Conservation (phyloP, 1,140 invertebrate species). For the Ephestia elutella region DNA sequence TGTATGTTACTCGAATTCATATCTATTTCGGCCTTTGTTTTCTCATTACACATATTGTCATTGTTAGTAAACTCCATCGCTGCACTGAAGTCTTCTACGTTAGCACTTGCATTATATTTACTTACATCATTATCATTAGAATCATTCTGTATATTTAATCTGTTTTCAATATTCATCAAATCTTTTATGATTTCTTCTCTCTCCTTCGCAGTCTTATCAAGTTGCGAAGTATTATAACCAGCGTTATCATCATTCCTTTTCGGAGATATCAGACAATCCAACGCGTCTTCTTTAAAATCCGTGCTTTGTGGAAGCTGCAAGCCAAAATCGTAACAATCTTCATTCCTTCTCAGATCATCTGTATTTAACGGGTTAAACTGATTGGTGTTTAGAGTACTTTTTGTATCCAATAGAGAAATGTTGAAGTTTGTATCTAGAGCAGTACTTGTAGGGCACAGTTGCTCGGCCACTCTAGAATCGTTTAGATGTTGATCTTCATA, state of each 20-base stretch:
- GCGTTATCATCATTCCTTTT: slow-evolving; percentile 40
- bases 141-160: slow-evolving; percentile 32
- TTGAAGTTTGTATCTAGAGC: slow-evolving; percentile 56
- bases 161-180: slow-evolving; percentile 60
- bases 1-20: slow-evolving; percentile 26
- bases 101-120: slow-evolving; percentile 15
- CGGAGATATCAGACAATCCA: slow-evolving; percentile 57
- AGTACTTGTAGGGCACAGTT: slow-evolving; percentile 52
- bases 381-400: slow-evolving; percentile 29
- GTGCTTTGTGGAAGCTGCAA: slow-evolving; percentile 45
- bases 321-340: slow-evolving; percentile 56
- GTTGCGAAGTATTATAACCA: slow-evolving; percentile 29
- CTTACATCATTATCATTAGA: slow-evolving; percentile 17
- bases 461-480: slow-evolving; percentile 49
- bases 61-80: slow-evolving; percentile 24
- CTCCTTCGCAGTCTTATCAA: slow-evolving; percentile 41
- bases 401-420: slow-evolving; percentile 57
- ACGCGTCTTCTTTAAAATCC: slow-evolving; percentile 54
- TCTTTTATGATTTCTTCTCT: slow-evolving; percentile 64
- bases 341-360: slow-evolving; percentile 46
- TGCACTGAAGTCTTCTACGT: slow-evolving; percentile 22
- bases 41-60: slow-evolving; percentile 12
- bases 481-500: slow-evolving; percentile 58
- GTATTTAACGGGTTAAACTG: slow-evolving; percentile 8
- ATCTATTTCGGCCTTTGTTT: slow-evolving; percentile 17